Percentiles rank a stretch among this genome's conserved stretches.
phyloP scores from a whole-genome alignment of 2,113 vertebrate genomes.

The Embiotoca jacksoni region DNA sequence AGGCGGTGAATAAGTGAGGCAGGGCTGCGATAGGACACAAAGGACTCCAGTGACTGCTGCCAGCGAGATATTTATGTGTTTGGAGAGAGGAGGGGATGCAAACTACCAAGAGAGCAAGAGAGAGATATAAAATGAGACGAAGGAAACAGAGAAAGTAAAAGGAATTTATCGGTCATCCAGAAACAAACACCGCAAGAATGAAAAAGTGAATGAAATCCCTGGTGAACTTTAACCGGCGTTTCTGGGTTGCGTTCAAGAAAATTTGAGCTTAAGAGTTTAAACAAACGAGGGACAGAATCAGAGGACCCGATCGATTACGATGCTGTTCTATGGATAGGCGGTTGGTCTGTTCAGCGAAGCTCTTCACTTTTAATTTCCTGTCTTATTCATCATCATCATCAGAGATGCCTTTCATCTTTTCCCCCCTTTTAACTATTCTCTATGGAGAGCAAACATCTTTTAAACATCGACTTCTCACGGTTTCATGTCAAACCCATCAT shows the following conservation, averaged over 20 bases:
- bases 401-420: neutral
- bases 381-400: neutral
- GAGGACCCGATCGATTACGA: slow-evolving; percentile 23
- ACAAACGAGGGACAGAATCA: neutral
- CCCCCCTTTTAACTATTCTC: no score
- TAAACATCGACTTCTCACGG: neutral
- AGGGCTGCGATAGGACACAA: slow-evolving; percentile 42
- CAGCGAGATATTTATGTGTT: slow-evolving; percentile 52
- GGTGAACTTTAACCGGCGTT: slow-evolving; percentile 8
- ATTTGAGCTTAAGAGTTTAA: neutral
- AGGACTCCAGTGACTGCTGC: slow-evolving; percentile 41
- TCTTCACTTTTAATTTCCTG: neutral
- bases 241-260: slow-evolving; percentile 8
- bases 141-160: neutral
- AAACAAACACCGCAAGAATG: slow-evolving; percentile 19
- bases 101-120: slow-evolving; percentile 23
- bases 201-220: slow-evolving; percentile 29
- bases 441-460: neutral
- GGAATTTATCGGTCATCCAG: slow-evolving; percentile 22
- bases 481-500: slow-evolving; percentile 13
- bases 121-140: slow-evolving; percentile 32
- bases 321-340: neutral
- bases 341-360: neutral
- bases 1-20: slow-evolving; percentile 32
- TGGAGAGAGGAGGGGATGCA: neutral